These are phyloP conservation scores for Aphelenchoides avenae DNA, from an alignment of 1,140 invertebrate species.

Conservation along the genomic window DNA sequence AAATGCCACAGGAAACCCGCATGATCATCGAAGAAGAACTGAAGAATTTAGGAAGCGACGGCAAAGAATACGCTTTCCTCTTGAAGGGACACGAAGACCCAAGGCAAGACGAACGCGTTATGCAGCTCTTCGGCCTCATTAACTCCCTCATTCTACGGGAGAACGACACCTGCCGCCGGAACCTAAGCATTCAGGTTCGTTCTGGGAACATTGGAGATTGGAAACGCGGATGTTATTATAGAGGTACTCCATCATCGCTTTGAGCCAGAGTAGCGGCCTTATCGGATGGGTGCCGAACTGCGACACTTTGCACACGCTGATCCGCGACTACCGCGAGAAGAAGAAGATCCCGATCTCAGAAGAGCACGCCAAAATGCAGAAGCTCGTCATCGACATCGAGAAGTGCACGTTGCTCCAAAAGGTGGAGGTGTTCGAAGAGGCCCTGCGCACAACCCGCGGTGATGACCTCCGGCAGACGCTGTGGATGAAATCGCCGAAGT, in stretches of 20 bases:
- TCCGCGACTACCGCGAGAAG: constrained; percentile 94
- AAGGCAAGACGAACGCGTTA: constrained; percentile 90
- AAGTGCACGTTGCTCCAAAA: constrained; percentile 97
- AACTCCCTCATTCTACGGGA: constrained; percentile 90
- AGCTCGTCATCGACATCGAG: constrained; percentile 95
- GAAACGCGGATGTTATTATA: too few relatives aligned
- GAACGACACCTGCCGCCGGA: constrained; percentile 86
- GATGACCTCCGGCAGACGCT: constrained; percentile 77
- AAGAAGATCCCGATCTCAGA: constrained; percentile 94
- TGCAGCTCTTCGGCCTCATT: constrained; percentile 97
- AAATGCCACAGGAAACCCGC: too few relatives aligned
- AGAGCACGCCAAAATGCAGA: constrained; percentile 92
- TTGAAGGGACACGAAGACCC: constrained; percentile 98
- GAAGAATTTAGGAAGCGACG: constrained; percentile 70
- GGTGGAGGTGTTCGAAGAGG: constrained; percentile 98
- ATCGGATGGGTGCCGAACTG: constrained; percentile 99
- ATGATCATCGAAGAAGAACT: too few relatives aligned
- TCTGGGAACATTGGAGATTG: neutral
- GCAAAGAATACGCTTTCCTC: constrained; percentile 95
- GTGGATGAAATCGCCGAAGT: constrained; percentile 93
- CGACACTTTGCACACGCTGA: constrained; percentile 93
- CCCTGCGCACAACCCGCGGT: constrained; percentile 84
- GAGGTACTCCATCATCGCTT: constrained; percentile 91
- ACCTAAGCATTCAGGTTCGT: constrained; percentile 68
- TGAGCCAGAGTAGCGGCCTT: constrained; percentile 93